These are phyloP conservation scores for Dyspetes luteomarginatus DNA, from an alignment of 2,888 invertebrate species.

Conservation along the genomic window DNA sequence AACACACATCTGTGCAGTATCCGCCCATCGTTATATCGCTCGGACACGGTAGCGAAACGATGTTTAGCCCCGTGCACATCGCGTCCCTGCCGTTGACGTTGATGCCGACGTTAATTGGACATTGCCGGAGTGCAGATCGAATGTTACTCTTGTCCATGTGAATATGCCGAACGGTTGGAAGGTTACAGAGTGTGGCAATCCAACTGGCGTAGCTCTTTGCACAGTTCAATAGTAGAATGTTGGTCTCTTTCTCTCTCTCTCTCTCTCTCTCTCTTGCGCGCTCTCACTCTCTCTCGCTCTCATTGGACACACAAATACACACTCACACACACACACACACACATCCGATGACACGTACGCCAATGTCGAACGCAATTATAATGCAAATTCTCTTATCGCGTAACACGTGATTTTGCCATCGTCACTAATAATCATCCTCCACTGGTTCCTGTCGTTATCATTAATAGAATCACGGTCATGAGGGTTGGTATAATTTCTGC, in stretches of 20 bases:
- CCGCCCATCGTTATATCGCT: constrained; percentile 48
- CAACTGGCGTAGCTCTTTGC: constrained; percentile 13
- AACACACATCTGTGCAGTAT: constrained; percentile 24
- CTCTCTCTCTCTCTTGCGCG: not conserved
- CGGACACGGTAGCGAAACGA: constrained; percentile 54
- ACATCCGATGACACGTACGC: not conserved
- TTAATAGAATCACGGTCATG: constrained; percentile 44
- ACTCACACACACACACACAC: not conserved
- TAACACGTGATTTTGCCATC: constrained; percentile 58
- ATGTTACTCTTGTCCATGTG: not conserved
- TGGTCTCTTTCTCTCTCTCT: not conserved
- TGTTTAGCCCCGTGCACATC: constrained; percentile 56
- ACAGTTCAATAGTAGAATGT: constrained; percentile 13
- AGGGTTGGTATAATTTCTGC: constrained; percentile 39
- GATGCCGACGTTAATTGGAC: constrained; percentile 63
- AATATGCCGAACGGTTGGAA: constrained; percentile 20
- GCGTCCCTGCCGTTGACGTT: constrained; percentile 59
- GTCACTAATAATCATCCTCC: constrained; percentile 58
- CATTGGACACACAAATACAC: too few species aligned
- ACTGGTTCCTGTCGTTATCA: constrained; percentile 57
- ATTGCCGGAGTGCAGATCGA: constrained; percentile 41
- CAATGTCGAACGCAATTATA: constrained; percentile 55
- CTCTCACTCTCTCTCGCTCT: not conserved
- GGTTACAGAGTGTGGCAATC: constrained; percentile 13
- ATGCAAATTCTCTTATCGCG: constrained; percentile 64